Evolutionary conservation across 1,140 invertebrate species (phyloP).

Genomic region (Heliothis subflexa): DNA sequence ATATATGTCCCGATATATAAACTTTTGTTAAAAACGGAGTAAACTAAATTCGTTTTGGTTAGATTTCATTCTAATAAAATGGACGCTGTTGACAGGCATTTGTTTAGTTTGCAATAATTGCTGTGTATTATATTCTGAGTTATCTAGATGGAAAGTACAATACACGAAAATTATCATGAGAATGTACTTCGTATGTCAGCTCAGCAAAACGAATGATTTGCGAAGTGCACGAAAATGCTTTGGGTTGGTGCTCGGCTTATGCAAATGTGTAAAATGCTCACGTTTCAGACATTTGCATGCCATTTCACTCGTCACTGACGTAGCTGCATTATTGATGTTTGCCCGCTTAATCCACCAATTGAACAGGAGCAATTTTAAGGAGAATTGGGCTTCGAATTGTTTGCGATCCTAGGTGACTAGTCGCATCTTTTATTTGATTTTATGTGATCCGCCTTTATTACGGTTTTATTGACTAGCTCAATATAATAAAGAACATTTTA

Average conservation of each 20-base stretch:
- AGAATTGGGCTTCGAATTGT: neutral
- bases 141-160: no score
- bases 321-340: slow-evolving; percentile 15
- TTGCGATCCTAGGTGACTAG: neutral
- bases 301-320: slow-evolving; percentile 9
- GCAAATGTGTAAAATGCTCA: slow-evolving; percentile 6
- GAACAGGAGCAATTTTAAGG: neutral
- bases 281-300: slow-evolving; percentile 6
- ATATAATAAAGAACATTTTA: neutral
- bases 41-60: no score
- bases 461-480: neutral
- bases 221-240: neutral
- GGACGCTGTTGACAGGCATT: no score
- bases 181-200: neutral
- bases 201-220: neutral
- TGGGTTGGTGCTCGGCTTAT: neutral
- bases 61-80: no score
- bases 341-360: neutral
- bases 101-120: no score
- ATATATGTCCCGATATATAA: no score
- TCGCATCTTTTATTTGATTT: slow-evolving; percentile 7
- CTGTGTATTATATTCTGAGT: no score
- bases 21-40: no score
- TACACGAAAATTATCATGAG: neutral
- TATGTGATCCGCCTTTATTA: neutral